Conservation (phyloP, 2,113 vertebrate species). For the Pterophyllum scalare region DNA sequence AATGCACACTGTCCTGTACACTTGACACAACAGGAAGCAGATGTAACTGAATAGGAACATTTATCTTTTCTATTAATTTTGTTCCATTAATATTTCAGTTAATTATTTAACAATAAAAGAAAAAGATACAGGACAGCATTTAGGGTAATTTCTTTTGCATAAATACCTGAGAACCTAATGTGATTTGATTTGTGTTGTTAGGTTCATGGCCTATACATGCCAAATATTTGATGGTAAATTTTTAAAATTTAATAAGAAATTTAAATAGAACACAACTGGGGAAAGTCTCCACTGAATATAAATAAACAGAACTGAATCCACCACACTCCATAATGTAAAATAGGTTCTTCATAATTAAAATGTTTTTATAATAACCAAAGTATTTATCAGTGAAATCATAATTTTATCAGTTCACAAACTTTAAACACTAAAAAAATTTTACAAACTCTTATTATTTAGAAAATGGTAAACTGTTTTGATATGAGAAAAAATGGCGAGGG, state of each 20-base stretch:
- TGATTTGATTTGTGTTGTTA: slow-evolving; percentile 57
- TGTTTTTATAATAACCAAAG: neutral
- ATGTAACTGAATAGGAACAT: neutral
- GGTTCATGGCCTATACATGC: slow-evolving; percentile 45
- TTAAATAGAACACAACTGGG: slow-evolving; percentile 4
- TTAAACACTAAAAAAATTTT: neutral
- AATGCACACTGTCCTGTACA: neutral
- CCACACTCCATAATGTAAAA: neutral
- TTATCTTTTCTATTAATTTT: neutral
- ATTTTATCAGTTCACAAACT: neutral
- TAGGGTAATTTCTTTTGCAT: slow-evolving; percentile 36
- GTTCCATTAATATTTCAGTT: neutral
- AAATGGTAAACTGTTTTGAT: slow-evolving; percentile 3
- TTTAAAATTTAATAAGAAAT: slow-evolving; percentile 20
- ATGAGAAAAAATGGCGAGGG: neutral
- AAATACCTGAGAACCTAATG: slow-evolving; percentile 56
- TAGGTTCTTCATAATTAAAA: neutral
- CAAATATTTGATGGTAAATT: slow-evolving; percentile 30
- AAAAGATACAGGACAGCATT: slow-evolving; percentile 34
- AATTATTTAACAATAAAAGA: neutral
- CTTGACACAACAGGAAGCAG: neutral
- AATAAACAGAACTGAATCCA: neutral
- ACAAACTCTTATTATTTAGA: neutral
- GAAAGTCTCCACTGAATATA: slow-evolving; percentile 15
- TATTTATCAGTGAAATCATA: neutral